Percentiles rank a stretch among this genome's conserved stretches.
Evolutionary conservation across 2,113 vertebrate species (phyloP).

Genomic region (Myanophis thanlyinensis): DNA sequence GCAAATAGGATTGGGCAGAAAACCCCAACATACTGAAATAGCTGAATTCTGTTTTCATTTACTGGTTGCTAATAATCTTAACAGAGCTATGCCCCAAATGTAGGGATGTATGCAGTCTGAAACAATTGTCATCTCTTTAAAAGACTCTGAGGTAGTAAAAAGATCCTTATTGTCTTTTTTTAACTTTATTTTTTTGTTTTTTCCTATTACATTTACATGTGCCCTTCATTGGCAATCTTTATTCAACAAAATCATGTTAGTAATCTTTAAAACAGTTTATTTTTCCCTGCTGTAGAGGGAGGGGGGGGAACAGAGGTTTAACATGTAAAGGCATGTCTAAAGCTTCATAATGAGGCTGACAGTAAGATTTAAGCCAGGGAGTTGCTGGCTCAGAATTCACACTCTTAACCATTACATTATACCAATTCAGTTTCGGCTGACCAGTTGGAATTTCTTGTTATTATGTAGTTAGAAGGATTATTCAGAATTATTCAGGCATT

Average conservation of each 20-base stretch:
- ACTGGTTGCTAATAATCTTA: not conserved
- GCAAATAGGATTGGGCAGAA: not conserved
- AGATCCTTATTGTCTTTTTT: not conserved
- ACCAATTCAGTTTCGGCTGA: not conserved
- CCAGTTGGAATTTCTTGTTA: not conserved
- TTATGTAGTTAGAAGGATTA: conserved; percentile 33
- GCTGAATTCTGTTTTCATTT: not conserved
- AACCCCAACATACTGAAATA: not conserved
- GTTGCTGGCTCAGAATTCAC: not conserved
- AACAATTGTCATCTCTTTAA: not conserved
- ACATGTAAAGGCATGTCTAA: conserved; percentile 3
- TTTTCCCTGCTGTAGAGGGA: not conserved
- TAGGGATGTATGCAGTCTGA: not conserved
- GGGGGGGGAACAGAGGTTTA: not conserved
- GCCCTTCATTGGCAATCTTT: not conserved
- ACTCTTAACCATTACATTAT: not conserved
- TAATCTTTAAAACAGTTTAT: not conserved
- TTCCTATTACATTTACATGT: not conserved
- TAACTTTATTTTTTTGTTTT: not conserved
- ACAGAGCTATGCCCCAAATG: not conserved
- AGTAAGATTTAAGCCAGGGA: not conserved
- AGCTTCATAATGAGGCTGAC: not conserved
- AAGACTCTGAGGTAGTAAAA: not conserved
- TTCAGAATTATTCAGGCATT: not conserved
- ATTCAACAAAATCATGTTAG: not conserved